phyloP scores from a whole-genome alignment of 2,113 vertebrate species.

The Peromyscus maniculatus region DNA sequence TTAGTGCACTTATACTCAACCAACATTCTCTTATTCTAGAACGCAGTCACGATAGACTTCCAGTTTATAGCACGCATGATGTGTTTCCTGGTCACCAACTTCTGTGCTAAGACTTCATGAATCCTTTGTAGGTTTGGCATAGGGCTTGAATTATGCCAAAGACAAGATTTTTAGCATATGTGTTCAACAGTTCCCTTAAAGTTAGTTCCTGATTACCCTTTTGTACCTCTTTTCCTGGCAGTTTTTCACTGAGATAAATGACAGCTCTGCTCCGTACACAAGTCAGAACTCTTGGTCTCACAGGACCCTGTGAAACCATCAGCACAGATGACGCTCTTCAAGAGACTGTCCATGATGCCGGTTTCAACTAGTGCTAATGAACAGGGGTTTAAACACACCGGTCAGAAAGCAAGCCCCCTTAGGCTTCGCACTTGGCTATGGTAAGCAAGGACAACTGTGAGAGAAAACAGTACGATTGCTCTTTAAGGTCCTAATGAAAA shows the following conservation, averaged over 20 bases:
- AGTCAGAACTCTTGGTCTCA: not conserved
- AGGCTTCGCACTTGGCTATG: not conserved
- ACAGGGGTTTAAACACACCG: conserved; percentile 64
- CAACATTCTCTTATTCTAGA: not conserved
- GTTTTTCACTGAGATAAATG: not conserved
- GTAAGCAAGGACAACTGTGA: not conserved
- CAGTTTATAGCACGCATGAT: not conserved
- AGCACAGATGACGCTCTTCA: conserved; percentile 9
- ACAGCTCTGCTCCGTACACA: not conserved
- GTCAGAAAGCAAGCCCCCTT: conserved; percentile 2
- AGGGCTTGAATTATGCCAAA: not conserved
- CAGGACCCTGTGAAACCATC: not conserved
- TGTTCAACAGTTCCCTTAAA: not conserved
- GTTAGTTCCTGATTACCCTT: not conserved
- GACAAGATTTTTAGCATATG: not conserved
- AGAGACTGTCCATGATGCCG: not conserved
- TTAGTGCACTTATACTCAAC: not conserved
- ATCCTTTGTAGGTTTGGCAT: not conserved
- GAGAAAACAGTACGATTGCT: not conserved
- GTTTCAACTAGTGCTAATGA: conserved; percentile 70
- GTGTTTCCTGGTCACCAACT: not conserved
- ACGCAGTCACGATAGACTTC: not conserved
- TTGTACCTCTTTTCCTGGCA: not conserved
- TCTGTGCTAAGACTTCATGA: not conserved
- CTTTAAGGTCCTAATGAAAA: conserved; percentile 12